Percentiles rank a stretch among this genome's conserved stretches.
Evolutionary conservation across 2,888 invertebrate genomes (phyloP).

Genomic region (Eucera pruinosa): DNA sequence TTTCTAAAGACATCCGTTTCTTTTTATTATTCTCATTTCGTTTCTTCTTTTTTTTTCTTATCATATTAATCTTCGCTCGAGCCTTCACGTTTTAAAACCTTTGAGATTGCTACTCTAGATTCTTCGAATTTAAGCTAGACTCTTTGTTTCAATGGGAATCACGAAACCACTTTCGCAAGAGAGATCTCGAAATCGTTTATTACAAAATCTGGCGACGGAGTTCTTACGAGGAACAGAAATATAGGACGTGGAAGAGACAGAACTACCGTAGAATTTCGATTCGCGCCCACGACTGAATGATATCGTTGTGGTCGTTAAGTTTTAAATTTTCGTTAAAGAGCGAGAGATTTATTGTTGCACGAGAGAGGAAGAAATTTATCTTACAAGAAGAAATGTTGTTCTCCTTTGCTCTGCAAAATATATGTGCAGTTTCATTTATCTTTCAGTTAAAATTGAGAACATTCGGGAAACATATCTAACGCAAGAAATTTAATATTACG

Average conservation of each 20-base stretch:
- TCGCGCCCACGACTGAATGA: background rate
- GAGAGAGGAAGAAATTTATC: background rate
- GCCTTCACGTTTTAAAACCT: conserved; percentile 24
- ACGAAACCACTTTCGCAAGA: background rate
- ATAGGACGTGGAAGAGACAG: background rate
- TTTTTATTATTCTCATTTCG: conserved; percentile 8
- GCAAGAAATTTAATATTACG: too few species aligned
- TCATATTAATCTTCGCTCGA: background rate
- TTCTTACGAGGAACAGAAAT: conserved; percentile 8
- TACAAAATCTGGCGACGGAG: conserved; percentile 27
- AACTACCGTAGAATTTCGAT: background rate
- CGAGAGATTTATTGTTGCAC: background rate
- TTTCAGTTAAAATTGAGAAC: background rate
- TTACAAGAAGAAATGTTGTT: background rate
- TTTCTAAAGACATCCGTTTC: background rate
- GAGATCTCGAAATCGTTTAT: conserved; percentile 26
- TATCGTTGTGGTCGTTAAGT: conserved; percentile 2
- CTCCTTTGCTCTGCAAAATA: too few species aligned
- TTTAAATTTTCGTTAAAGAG: conserved; percentile 6
- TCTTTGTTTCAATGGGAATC: conserved; percentile 4
- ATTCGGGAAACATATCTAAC: background rate
- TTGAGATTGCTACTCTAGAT: conserved; percentile 19
- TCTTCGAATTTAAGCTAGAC: conserved; percentile 23
- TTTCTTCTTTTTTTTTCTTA: background rate
- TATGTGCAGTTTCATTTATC: background rate